These are phyloP conservation scores for Orientallactaga bullata DNA, from an alignment of 2,113 vertebrate genomes.

Conservation along the genomic window DNA sequence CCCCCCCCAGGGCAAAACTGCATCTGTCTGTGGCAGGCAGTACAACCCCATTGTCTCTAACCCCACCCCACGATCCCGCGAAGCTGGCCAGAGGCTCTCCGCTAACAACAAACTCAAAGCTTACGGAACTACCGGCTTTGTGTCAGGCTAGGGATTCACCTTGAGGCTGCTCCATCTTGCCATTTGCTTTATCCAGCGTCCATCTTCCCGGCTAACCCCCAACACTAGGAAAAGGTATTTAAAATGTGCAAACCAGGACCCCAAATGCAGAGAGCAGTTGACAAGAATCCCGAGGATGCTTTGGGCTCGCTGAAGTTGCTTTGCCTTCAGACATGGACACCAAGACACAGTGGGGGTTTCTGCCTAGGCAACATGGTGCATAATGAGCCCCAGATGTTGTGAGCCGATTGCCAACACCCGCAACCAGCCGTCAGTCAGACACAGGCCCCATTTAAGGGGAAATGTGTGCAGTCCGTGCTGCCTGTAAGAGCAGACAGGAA, in stretches of 20 bases:
- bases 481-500: background rate
- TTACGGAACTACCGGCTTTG: background rate
- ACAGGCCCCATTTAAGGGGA: slow-evolving; percentile 34
- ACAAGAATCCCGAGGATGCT: slow-evolving; percentile 12
- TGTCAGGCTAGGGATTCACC: background rate
- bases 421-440: slow-evolving; percentile 48
- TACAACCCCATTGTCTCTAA: background rate
- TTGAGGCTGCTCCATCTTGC: background rate
- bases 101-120: background rate
- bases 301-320: slow-evolving; percentile 47
- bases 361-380: slow-evolving; percentile 69
- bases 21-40: background rate
- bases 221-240: background rate
- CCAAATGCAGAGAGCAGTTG: background rate
- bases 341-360: slow-evolving; percentile 64
- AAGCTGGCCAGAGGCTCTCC: background rate
- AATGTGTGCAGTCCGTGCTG: background rate
- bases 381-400: slow-evolving; percentile 80
- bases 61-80: background rate
- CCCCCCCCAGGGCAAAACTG: background rate
- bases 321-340: slow-evolving; percentile 49
- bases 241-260: background rate
- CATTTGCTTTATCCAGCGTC: background rate
- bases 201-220: accelerated
- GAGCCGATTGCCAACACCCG: slow-evolving; percentile 65